A percentile compares a stretch with the other conserved stretches of the same genome.
Conservation (phyloP, 2,113 vertebrate genomes). For the Macroglossus sobrinus region DNA sequence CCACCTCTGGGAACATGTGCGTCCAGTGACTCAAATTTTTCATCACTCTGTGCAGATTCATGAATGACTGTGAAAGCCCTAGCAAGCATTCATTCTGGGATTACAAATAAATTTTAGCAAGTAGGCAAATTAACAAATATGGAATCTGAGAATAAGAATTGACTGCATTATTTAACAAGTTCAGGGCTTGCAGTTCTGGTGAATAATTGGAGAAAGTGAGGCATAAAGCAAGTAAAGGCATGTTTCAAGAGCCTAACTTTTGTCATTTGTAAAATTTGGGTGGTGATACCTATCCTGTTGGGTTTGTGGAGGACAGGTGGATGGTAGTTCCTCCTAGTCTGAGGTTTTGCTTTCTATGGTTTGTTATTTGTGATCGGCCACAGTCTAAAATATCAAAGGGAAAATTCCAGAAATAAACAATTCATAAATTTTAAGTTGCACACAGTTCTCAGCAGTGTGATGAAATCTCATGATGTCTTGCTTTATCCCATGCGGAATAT, state of each 20-base stretch:
- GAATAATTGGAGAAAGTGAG: neutral
- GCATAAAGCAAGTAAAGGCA: neutral
- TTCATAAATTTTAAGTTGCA: neutral
- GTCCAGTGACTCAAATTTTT: neutral
- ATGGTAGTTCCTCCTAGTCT: neutral
- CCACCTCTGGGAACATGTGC: neutral
- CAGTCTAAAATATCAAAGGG: neutral
- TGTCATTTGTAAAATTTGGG: neutral
- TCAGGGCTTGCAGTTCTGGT: neutral
- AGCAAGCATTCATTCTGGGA: neutral
- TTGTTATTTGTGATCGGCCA: neutral
- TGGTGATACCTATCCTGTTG: neutral
- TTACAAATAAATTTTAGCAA: neutral
- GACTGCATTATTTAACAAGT: neutral
- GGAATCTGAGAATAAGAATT: neutral
- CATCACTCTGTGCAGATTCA: fast-evolving
- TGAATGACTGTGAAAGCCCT: too few relatives aligned
- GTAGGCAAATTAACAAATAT: neutral
- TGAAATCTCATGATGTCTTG: neutral
- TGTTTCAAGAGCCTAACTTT: neutral
- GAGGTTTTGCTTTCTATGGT: neutral
- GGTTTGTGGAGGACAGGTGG: neutral
- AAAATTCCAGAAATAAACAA: neutral
- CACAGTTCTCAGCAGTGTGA: too few relatives aligned
- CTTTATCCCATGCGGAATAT: neutral